phyloP scores from a whole-genome alignment of 1,140 invertebrate species.

The Metaphire vulgaris region DNA sequence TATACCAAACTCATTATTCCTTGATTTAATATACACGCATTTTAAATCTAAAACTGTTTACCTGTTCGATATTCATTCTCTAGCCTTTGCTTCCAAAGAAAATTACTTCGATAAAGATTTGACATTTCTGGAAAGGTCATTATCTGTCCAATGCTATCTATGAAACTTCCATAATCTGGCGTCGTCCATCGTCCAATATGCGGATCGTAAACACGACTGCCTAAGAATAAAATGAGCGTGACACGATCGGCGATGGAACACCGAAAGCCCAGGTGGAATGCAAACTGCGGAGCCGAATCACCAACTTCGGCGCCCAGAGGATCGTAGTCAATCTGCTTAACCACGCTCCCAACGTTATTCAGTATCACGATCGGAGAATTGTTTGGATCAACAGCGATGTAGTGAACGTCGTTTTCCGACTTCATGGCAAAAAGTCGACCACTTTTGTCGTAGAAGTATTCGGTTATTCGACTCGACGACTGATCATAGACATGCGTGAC shows the following conservation, averaged over 20 bases:
- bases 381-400: conserved; percentile 88
- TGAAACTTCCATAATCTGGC: conserved; percentile 72
- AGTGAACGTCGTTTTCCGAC: conserved; percentile 70
- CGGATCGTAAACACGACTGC: conserved; percentile 87
- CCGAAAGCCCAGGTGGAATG: conserved; percentile 72
- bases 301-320: conserved; percentile 82
- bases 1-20: no score
- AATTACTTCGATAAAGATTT: conserved; percentile 43
- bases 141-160: conserved; percentile 38
- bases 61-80: conserved; percentile 66
- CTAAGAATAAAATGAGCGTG: conserved; percentile 79
- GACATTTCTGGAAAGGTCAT: conserved; percentile 39
- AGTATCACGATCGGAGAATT: conserved; percentile 85
- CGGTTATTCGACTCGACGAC: background rate
- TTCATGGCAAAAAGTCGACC: conserved; percentile 77
- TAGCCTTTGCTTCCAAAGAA: conserved; percentile 63
- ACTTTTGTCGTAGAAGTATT: conserved; percentile 63
- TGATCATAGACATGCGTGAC: conserved; percentile 70
- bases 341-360: conserved; percentile 76
- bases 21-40: no score
- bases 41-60: no score
- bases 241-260: conserved; percentile 81
- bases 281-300: conserved; percentile 85
- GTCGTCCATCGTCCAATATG: conserved; percentile 90
- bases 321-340: conserved; percentile 84